phyloP scores from a whole-genome alignment of 2,113 vertebrate species.

The Daubentonia madagascariensis region DNA sequence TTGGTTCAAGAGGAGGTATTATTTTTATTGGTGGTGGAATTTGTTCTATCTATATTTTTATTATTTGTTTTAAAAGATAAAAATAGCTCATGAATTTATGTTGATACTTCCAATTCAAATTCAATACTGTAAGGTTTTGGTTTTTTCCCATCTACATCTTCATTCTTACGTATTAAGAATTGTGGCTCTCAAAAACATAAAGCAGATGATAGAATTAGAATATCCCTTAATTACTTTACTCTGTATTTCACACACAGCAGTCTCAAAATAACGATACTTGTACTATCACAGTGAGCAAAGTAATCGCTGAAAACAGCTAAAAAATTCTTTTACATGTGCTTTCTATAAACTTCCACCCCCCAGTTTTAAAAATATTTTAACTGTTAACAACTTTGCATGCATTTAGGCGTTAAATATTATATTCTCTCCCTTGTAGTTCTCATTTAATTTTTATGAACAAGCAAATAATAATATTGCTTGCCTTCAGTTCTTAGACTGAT shows the following conservation, averaged over 20 bases:
- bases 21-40: background rate
- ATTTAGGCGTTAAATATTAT: background rate
- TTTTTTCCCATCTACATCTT: background rate
- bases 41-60: background rate
- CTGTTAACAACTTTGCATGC: background rate
- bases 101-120: background rate
- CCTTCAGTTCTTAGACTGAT: background rate
- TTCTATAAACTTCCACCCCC: background rate
- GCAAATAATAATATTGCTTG: background rate
- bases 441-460: background rate
- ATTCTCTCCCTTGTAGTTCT: background rate
- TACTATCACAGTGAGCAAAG: background rate
- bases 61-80: conserved; percentile 16
- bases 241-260: background rate
- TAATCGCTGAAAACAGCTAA: background rate
- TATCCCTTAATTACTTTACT: background rate
- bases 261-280: background rate
- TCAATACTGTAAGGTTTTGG: background rate
- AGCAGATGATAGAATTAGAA: background rate
- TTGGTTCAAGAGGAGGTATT: background rate
- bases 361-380: background rate
- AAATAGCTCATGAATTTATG: background rate
- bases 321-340: background rate
- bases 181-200: background rate
- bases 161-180: background rate